phyloP scores from a whole-genome alignment of 1,140 invertebrate species.

The Habropoda laboriosa region DNA sequence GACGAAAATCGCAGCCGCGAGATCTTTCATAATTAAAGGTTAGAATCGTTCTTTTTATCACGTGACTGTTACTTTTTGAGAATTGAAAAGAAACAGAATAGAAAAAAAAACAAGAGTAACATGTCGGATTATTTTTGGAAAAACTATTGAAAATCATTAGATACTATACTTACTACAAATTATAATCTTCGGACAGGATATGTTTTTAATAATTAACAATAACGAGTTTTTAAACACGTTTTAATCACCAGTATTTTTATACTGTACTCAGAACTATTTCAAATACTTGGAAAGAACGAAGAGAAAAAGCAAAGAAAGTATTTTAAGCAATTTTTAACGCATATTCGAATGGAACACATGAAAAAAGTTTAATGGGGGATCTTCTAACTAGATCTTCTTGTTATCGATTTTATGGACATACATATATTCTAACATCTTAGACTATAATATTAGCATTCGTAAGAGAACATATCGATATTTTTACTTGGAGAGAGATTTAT shows the following conservation, averaged over 20 bases:
- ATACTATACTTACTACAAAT: background rate
- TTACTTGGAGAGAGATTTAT: background rate
- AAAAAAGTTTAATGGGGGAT: background rate
- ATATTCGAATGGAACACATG: background rate
- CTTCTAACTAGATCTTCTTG: background rate
- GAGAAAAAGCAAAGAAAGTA: background rate
- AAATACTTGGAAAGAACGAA: background rate
- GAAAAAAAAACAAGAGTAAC: background rate
- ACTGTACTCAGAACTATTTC: background rate
- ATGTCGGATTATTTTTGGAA: background rate
- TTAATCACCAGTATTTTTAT: background rate
- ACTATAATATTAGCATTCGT: background rate
- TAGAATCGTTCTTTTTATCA: background rate
- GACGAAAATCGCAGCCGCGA: background rate
- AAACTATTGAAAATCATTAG: background rate
- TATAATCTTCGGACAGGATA: background rate
- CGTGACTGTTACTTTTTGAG: background rate
- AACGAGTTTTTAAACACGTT: background rate
- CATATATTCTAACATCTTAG: constrained; percentile 7
- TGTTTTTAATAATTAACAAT: background rate
- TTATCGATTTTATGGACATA: constrained; percentile 17
- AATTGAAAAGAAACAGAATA: background rate
- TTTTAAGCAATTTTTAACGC: constrained; percentile 20
- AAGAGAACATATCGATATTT: background rate
- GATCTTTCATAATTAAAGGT: background rate